Conservation (phyloP, 2,113 vertebrate genomes). For the Vidua macroura region DNA sequence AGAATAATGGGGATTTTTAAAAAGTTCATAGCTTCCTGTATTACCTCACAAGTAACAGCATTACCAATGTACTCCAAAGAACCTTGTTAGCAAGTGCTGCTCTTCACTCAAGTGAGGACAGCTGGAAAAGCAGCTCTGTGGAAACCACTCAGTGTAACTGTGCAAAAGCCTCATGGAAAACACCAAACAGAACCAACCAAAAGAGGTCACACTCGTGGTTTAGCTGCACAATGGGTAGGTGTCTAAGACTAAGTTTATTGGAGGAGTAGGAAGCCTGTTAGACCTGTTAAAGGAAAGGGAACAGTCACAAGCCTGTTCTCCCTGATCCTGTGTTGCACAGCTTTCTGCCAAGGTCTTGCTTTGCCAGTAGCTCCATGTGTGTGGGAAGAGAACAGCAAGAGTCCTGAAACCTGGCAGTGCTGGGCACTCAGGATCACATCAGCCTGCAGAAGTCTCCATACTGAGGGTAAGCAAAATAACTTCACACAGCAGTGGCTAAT, state of each 20-base stretch:
- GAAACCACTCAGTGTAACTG: not conserved
- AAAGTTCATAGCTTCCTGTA: not conserved
- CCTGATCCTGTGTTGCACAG: not conserved
- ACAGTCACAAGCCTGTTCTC: not conserved
- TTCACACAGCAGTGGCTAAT: not conserved
- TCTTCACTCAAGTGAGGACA: rapidly evolving
- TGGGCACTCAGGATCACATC: not conserved
- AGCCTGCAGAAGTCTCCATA: not conserved
- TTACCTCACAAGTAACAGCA: not conserved
- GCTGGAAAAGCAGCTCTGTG: not conserved
- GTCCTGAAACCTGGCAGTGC: not conserved
- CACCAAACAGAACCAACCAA: not conserved
- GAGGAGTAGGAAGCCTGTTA: not conserved
- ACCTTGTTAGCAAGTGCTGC: not conserved
- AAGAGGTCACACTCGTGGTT: not conserved
- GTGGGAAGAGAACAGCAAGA: rapidly evolving
- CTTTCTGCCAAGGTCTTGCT: not conserved
- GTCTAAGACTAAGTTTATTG: not conserved
- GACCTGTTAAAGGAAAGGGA: not conserved
- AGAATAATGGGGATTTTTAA: not conserved
- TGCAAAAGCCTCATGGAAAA: not conserved
- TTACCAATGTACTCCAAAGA: not conserved
- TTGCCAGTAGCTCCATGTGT: not conserved
- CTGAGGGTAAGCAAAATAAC: not conserved
- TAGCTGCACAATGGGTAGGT: not conserved